Evolutionary conservation across 2,113 vertebrate genomes (phyloP), one percentile per base, ranked within the genome.

Genomic region (Oreochromis spilurus): DNA sequence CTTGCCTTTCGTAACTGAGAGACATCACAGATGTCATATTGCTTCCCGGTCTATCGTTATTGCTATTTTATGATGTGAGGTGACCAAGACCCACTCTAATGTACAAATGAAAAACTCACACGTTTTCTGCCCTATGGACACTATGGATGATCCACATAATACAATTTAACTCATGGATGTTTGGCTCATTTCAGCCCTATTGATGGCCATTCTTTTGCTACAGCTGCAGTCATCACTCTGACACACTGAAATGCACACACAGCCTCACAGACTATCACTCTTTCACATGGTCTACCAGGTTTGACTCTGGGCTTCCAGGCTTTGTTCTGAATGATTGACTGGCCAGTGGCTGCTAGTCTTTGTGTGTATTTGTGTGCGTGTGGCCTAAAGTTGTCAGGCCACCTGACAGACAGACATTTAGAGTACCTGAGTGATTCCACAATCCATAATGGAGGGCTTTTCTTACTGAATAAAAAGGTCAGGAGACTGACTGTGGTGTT

Each of bases 261-360:
- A 84, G 62, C 14, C 79, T 40, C 40, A 54, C 91, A 87, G 34
- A 90, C 83, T 91, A 82, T 84, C 93, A 92, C 87, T 89, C 79
- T 82, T 83, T 94, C 92, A 91, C 93, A 90, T 91, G 93, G 91
- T 95, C 91, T 52, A 54, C 86, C 86, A 94, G 90, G 91, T 92
- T 67, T 95, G 90, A 93, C 93, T 92, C 62, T 57, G 78, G 80
- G 91, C 90, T 91, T 88, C 87, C 83, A 83, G 84, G 92, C 92
- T 90, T 84, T 91, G 88, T 92, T 90, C 91, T 90, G 83, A 90
- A 62, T 92, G 91, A 91, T 93, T 92, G 91, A 94, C 79, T 90
- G 91, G 79, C 88, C 81, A 79, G 88, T 16, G 82, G 24, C 87
- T 91, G 75, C 72, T 55, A 83, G 26, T 55, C 36, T 84, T 21